Evolutionary conservation across 2,797 vertebrate species (phyloP), one percentile per base, ranked within the genome.

Genomic region (Chelidonichthys spinosus): DNA sequence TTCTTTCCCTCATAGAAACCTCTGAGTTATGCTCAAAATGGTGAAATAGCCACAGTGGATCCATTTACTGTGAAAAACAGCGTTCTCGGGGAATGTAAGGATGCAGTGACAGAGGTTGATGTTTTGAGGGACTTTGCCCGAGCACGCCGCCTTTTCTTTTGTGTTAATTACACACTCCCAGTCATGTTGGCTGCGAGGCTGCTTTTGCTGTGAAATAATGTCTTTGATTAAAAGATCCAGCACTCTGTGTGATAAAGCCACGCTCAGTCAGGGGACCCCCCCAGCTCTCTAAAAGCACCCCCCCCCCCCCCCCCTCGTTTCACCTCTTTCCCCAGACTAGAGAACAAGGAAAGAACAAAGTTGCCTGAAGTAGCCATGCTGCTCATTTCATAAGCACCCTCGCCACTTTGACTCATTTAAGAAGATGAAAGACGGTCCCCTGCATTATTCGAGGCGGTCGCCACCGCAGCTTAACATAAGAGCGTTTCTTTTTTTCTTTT

Each of bases 141-240:
- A 78, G 53, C 61, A 11, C 71, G 58, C 78, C 91, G 60, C 89
- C 92, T 54, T 91, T 90, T 88, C 90, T 90, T 92, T 91, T 91
- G 91, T 93, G 91, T 93, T 94, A 95, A 94, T 95, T 94, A 94
- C 92, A 91, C 86, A 72, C 88, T 92, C 83, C 69, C 73, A 84
- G 81, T 88, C 87, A 85, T 81, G 87, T 78, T 90, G 88, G 91
- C 91, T 94, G 91, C 70, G 25, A 93, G 91, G 91, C 85, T 89
- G 87, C 64, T 91, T 94, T 90, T 83, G 75, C 90, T 88, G 85
- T 84, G 74, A 89, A 93, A 90, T 84, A 79, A 87, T 84, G 84
- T 90, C 89, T 95, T 95, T 94, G 94, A 94, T 95, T 92, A 94
- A 88, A 90, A 89, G 83, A 90, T 78, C 84, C 87, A 74, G 84